Evolutionary conservation across 2,113 vertebrate genomes (phyloP), one percentile per base, ranked within the genome.

Genomic region (Sakesphorus luctuosus): DNA sequence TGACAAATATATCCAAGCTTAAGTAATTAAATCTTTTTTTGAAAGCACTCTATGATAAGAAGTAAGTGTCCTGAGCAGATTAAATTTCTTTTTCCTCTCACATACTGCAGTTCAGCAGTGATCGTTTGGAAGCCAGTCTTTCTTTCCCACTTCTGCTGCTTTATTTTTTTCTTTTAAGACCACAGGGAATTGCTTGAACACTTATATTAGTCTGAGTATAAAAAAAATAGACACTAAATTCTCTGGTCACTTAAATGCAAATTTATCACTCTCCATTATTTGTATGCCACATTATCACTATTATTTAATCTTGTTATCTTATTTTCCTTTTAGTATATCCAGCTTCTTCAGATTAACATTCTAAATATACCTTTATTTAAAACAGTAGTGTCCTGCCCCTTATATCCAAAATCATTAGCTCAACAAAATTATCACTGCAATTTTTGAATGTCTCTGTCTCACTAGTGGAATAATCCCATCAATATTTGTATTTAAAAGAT

Each of bases 1-100:
- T 96, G 96, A 97, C 92, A 96, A 97, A 95, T 95, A 96, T 92
- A 97, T 97, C 95, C 93, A 83, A 96, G 90, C 96, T 96, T 98
- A 97, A 97, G 94, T 97, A 98, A 98, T 98, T 97, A 97, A 97
- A 97, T 98, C 95, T 97, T 72, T 96, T 96, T 94, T 82, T 97
- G 96, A 95, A 97, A 89, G 66, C 49, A 13, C 52, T 36, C 75
- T 95, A 96, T 96, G 96, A 97, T 97, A 96, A 97, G 92, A 73
- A 95, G 85, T 94, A 96, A 97, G 93, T 77, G 59, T 92, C 89
- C 76, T 94, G 94, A 96, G 94, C 80, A 97, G 96, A 97, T 97
- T 96, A 96, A 89, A 87, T 97, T 97, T 93, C 72, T 95, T 89
- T 93, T 94, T 87, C 31, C 38, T 84, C 82, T 76, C 18, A 16